A percentile compares a stretch with the other conserved stretches of the same genome.
phyloP scores from a whole-genome alignment of 2,888 invertebrate genomes.

The Cheilosia vernalis region DNA sequence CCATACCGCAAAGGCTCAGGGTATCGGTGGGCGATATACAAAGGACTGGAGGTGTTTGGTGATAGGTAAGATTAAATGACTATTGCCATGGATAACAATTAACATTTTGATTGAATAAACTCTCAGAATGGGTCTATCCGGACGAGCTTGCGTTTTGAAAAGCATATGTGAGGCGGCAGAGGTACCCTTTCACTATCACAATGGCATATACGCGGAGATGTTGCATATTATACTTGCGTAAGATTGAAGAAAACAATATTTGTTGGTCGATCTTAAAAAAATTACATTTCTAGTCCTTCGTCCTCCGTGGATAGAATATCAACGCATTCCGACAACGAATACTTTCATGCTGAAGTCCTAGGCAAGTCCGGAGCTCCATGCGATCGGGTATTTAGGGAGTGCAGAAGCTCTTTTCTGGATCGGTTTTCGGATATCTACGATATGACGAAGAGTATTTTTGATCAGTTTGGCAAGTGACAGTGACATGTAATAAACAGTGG shows the following conservation, averaged over 20 bases:
- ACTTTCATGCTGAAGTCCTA: constrained; percentile 87
- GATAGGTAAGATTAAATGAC: constrained; percentile 19
- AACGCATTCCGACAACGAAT: constrained; percentile 87
- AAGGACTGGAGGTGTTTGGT: constrained; percentile 43
- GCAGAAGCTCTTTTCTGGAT: constrained; percentile 72
- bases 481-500: no score
- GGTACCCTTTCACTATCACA: constrained; percentile 86
- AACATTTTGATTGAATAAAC: constrained; percentile 52
- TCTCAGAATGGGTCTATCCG: constrained; percentile 86
- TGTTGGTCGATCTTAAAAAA: not conserved
- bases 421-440: constrained; percentile 69
- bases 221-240: constrained; percentile 89
- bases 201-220: constrained; percentile 89
- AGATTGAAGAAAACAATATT: constrained; percentile 79
- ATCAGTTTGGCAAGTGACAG: constrained; percentile 24
- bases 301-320: constrained; percentile 86
- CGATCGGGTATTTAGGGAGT: constrained; percentile 75
- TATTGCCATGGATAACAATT: not conserved
- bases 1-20: constrained; percentile 5
- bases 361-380: constrained; percentile 83
- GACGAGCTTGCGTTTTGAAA: constrained; percentile 88
- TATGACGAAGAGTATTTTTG: constrained; percentile 9
- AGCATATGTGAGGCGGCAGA: constrained; percentile 90
- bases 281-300: constrained; percentile 85
- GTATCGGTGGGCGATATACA: constrained; percentile 63